Percentiles rank a stretch among this genome's conserved stretches.
phyloP scores from a whole-genome alignment of 1,140 invertebrate genomes.

The Drosophila kurseongensis region DNA sequence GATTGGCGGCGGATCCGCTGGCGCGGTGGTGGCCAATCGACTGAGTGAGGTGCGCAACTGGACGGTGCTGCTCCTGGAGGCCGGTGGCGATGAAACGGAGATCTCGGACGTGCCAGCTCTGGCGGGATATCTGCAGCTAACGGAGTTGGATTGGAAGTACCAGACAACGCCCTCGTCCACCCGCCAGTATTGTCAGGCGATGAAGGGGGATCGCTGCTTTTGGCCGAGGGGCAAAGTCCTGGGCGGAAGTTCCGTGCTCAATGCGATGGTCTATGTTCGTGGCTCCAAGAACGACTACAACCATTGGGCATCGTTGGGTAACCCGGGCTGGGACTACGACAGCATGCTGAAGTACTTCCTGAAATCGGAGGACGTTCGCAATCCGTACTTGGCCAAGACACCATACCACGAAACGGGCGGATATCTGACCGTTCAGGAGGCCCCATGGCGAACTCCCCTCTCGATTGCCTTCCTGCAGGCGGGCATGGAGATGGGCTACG shows the following conservation, averaged over 20 bases:
- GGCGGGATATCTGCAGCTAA: conserved; percentile 91
- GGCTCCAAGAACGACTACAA: conserved; percentile 97
- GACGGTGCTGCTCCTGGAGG: conserved; percentile 93
- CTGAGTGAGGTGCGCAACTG: conserved; percentile 92
- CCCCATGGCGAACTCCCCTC: conserved; percentile 92
- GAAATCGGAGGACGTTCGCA: conserved; percentile 95
- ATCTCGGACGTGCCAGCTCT: conserved; percentile 92
- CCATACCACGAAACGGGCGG: conserved; percentile 92
- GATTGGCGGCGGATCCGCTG: conserved; percentile 96
- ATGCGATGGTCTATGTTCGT: conserved; percentile 97
- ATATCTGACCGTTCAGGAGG: conserved; percentile 93
- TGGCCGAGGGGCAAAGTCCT: conserved; percentile 95
- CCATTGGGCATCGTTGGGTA: conserved; percentile 94
- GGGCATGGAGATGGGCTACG: conserved; percentile 92
- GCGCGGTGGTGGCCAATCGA: conserved; percentile 95
- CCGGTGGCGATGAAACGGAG: conserved; percentile 92
- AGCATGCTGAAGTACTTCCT: conserved; percentile 94
- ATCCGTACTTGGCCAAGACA: conserved; percentile 90
- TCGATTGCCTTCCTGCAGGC: conserved; percentile 93
- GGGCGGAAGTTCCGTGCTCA: conserved; percentile 97
- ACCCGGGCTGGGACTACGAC: conserved; percentile 95
- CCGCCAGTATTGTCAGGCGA: conserved; percentile 91
- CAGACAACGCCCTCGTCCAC: conserved; percentile 92
- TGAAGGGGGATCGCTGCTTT: conserved; percentile 93
- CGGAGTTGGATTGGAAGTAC: conserved; percentile 96